Evolutionary conservation across 2,113 vertebrate species (phyloP).

Genomic region (Pithys albifrons): DNA sequence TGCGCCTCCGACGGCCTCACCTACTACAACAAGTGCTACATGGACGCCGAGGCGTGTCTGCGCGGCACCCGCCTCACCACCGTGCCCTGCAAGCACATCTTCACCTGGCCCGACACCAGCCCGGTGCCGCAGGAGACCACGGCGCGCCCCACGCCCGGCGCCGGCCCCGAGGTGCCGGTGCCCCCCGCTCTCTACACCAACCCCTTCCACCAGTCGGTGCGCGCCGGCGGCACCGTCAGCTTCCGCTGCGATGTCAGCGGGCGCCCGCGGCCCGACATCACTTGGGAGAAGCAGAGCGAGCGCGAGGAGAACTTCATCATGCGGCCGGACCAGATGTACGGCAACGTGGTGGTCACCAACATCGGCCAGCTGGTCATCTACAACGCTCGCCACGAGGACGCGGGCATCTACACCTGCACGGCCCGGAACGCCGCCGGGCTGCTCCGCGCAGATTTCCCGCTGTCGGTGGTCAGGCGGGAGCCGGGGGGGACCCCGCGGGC

Average conservation of each 20-base stretch:
- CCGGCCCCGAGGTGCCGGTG: constrained; percentile 75
- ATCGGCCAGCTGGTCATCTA: constrained; percentile 96
- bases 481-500: constrained; percentile 33
- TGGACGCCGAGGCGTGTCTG: constrained; percentile 94
- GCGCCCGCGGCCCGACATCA: constrained; percentile 86
- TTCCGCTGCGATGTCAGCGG: constrained; percentile 93
- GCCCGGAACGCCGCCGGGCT: constrained; percentile 86
- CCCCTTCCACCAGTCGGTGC: constrained; percentile 87
- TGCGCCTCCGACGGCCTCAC: constrained; percentile 95
- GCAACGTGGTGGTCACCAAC: constrained; percentile 95
- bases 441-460: constrained; percentile 88
- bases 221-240: constrained; percentile 87
- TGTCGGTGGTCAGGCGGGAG: constrained; percentile 85
- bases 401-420: constrained; percentile 91
- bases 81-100: constrained; percentile 89
- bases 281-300: constrained; percentile 95
- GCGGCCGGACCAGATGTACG: constrained; percentile 96
- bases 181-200: constrained; percentile 89
- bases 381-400: constrained; percentile 88
- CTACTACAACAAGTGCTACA: constrained; percentile 98
- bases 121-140: constrained; percentile 86
- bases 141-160: constrained; percentile 76
- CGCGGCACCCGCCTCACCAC: constrained; percentile 84
- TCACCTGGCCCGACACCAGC: constrained; percentile 87
- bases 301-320: constrained; percentile 85